phyloP scores from a whole-genome alignment of 2,113 vertebrate species.

The Peromyscus maniculatus region DNA sequence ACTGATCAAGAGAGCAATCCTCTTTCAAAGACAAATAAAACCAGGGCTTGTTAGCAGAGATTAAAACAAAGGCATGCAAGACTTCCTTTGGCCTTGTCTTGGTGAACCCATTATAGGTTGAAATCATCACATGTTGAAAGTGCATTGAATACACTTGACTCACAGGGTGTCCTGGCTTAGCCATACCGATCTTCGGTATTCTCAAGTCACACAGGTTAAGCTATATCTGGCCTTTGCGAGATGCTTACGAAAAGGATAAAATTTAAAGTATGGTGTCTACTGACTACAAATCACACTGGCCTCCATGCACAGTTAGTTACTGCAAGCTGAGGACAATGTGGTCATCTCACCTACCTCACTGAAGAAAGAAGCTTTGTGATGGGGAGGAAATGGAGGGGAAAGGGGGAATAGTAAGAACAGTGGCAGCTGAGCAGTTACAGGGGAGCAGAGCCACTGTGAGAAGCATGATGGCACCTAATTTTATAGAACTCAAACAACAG shows the following conservation, averaged over 20 bases:
- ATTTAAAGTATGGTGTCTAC: neutral
- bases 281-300: neutral
- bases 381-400: rapidly evolving
- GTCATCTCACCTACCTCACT: neutral
- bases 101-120: neutral
- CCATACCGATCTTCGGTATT: no score
- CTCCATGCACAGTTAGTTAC: neutral
- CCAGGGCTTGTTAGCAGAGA: neutral
- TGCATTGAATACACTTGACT: neutral
- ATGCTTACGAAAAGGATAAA: neutral
- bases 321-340: neutral
- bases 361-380: neutral
- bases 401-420: neutral
- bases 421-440: neutral
- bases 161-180: neutral
- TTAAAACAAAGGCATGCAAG: neutral
- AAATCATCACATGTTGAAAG: neutral
- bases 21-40: neutral
- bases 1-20: neutral
- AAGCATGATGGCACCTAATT: neutral
- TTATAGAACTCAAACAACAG: neutral
- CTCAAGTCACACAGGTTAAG: no score
- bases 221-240: neutral
- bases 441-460: neutral
- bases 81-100: neutral